Base-by-base conservation (phyloP, 2,113 vertebrate species). In the Archilochus colubris region DNA sequence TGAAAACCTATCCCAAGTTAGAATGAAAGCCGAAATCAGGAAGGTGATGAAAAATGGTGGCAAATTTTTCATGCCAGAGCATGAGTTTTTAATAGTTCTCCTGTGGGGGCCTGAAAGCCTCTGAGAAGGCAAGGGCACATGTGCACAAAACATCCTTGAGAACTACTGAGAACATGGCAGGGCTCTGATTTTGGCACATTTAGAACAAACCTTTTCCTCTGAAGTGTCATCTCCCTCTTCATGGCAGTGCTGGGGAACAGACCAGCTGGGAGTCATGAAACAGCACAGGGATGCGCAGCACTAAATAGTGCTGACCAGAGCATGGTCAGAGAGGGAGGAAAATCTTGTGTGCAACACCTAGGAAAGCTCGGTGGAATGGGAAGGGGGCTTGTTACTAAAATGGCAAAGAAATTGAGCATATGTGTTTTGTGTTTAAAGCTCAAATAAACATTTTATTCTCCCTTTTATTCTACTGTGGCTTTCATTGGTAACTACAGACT, bases 211-310 rank as follows among this genome's bases (percentile, higher is more conserved):
- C 9, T 68, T 59, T 63, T 63, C 20, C 23, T 58, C 9, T 58
- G 36, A 58, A 25, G 14, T 85, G 6, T 3, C 28, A 20, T 17
- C 9, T 53, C 9, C 12, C 38, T 73, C 14, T 68, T 64, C 16
- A 25, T 1, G 53, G 7, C 25, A 33, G 9, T 10, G 4, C 3
- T 22, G 25, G 7, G 13, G 10, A 73, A 24, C 22, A 43, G 18
- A 25, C 8, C 40, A 57, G 38, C 22, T 0, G 1, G 40, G 22
- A 7, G 24, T 23, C 7, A 3, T 44, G 17, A 38, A 5, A 28
- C 0, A 0, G 16, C n/a, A 5, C 40, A 27, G 69, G 31, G 33
- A 23, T 0, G 3, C 3, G 0, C 4, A 38, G 27, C 43, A 33
- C 7, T 63, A 48, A 38, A 51, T 33, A 0, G 0, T 28, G 4